Evolutionary conservation across 2,797 vertebrate genomes (phyloP).

Genomic region (Neomorphus geoffroyi): DNA sequence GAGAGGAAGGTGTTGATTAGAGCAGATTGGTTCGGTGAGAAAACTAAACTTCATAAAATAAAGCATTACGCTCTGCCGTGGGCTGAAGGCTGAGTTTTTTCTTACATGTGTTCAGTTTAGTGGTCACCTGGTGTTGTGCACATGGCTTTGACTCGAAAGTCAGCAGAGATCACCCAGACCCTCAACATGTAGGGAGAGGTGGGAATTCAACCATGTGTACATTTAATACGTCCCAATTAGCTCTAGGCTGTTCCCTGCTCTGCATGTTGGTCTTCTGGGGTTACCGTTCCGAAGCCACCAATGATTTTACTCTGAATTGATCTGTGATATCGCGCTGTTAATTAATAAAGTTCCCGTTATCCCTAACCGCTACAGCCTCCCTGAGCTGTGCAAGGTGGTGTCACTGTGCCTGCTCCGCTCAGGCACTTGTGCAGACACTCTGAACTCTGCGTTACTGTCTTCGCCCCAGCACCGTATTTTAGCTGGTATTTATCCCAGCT

Average conservation of each 20-base stretch:
- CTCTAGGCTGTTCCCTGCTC: not conserved
- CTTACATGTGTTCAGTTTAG: not conserved
- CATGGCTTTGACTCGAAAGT: not conserved
- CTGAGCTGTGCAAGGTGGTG: not conserved
- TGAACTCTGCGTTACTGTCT: not conserved
- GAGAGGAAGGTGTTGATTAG: not conserved
- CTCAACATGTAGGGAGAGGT: not conserved
- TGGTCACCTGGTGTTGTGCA: not conserved
- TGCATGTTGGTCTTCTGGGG: not conserved
- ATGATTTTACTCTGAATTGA: not conserved
- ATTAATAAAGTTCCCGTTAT: not conserved
- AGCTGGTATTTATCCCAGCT: not conserved
- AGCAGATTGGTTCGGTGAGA: not conserved
- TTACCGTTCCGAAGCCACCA: not conserved
- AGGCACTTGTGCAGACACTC: not conserved
- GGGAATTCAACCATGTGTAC: accelerated
- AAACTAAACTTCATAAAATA: not conserved
- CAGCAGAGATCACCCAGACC: not conserved
- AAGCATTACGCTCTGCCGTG: accelerated
- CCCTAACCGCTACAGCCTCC: not conserved
- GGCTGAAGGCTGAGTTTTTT: not conserved
- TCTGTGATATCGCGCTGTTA: not conserved
- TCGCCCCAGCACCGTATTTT: not conserved
- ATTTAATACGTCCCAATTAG: not conserved
- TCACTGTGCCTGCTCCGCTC: not conserved